A percentile compares a stretch with the other conserved stretches of the same genome.
phyloP scores from a whole-genome alignment of 2,113 vertebrate species.

The Alosa alosa region DNA sequence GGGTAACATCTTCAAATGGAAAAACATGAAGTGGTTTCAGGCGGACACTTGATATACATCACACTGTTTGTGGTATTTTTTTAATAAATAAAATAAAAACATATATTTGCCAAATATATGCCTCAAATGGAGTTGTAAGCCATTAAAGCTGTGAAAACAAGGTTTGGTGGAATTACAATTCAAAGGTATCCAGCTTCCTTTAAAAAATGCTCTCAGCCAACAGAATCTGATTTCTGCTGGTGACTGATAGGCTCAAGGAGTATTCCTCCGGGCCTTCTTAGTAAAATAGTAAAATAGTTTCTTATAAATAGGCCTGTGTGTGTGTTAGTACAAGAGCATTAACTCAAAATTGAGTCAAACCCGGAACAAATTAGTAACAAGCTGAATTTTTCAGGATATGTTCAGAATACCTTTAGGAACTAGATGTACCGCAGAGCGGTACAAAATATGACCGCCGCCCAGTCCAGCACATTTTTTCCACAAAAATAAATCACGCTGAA shows the following conservation, averaged over 20 bases:
- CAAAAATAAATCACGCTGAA: no score
- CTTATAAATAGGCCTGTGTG: background rate
- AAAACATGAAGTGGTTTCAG: background rate
- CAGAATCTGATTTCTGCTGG: background rate
- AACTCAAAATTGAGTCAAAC: no score
- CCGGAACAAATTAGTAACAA: no score
- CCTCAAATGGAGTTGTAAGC: background rate
- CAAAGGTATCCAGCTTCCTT: background rate
- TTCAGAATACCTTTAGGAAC: no score
- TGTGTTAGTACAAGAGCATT: background rate
- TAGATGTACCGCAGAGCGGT: no score
- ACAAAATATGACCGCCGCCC: no score
- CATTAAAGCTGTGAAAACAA: background rate
- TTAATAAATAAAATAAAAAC: background rate
- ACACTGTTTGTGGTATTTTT: background rate
- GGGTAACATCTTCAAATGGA: background rate
- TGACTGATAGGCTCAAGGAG: no score
- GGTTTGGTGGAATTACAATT: background rate
- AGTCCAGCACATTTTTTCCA: no score
- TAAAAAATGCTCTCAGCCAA: background rate
- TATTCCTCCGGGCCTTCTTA: background rate
- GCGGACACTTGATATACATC: background rate
- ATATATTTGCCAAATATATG: background rate
- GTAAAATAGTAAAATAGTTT: no score
- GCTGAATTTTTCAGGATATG: no score